Base-by-base conservation (phyloP, 2,113 vertebrate species). In the Silurus meridionalis region DNA sequence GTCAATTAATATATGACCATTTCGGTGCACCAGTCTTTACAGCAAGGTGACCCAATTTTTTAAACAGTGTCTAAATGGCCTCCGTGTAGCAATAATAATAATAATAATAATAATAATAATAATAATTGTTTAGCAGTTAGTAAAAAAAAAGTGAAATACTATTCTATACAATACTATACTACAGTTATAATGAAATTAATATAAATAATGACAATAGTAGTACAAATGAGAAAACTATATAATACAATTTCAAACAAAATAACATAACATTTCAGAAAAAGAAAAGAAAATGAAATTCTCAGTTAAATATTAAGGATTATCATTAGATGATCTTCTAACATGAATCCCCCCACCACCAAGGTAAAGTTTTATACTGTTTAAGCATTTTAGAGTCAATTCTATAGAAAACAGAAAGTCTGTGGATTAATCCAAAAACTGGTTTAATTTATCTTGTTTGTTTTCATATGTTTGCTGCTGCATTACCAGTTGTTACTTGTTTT, bases 61-160 rank as follows among this genome's bases (percentile, higher is more conserved):
- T 93, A 94, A 90, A 91, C 91, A 86, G 25, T 83, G 83, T n/a
- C 83, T 90, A 82, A 91, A 87, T 89, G 89, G 88, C 91, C 91
- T 87, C 88, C 91, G 8, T 72, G 5, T 57, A 57, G 28, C 28
- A 57, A 57, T 78, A 78, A 19, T 79, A 77, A n/a, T n/a, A 77
- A 53, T 53, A 77, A 77, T 77, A 77, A 77, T 77, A 77, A 77
- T 77, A 77, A 74, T 74, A 21, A 50, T 21, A 72, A 71, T 66
- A 67, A 67, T 37, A n/a, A n/a, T n/a, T n/a, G n/a, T n/a, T n/a
- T n/a, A n/a, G n/a, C n/a, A n/a, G n/a, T n/a, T n/a, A n/a, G n/a
- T n/a, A n/a, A n/a, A n/a, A n/a, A 14, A 67, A 37, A 13, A 17
- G 1, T 74, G 52, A 74, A 23, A 74, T 17, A 72, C 3, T 37